These are phyloP conservation scores for Molorchus minor DNA, from an alignment of 2,888 invertebrate genomes.

Conservation along the genomic window DNA sequence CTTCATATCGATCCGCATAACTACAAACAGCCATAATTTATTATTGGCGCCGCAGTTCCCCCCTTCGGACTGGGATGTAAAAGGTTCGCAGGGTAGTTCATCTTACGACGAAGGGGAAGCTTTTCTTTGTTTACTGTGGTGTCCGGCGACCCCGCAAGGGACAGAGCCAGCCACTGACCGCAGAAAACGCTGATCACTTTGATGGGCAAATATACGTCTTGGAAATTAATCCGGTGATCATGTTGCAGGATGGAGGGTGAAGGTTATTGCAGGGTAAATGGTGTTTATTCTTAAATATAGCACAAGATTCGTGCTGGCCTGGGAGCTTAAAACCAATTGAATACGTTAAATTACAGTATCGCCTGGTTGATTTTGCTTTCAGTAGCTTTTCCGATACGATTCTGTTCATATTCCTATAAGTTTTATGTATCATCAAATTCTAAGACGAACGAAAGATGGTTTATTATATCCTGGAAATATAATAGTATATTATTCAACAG, in stretches of 20 bases:
- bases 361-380: too few species aligned
- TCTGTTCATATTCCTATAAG: too few species aligned
- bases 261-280: too few species aligned
- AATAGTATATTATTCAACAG: too few species aligned
- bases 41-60: constrained; percentile 7
- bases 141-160: constrained; percentile 12
- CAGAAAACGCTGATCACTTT: constrained; percentile 22
- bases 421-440: too few species aligned
- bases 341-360: too few species aligned
- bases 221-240: constrained; percentile 15
- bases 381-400: too few species aligned
- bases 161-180: constrained; percentile 12
- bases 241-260: constrained; percentile 4
- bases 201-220: constrained; percentile 12
- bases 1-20: constrained; percentile 13
- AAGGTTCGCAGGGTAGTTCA: constrained; percentile 9
- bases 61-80: not conserved
- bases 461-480: too few species aligned
- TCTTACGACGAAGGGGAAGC: constrained; percentile 8
- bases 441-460: too few species aligned
- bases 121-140: constrained; percentile 11
- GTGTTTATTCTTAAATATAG: too few species aligned
- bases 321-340: too few species aligned
- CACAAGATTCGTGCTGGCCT: too few species aligned
- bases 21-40: constrained; percentile 13